These are phyloP conservation scores for Sipha maydis DNA, from an alignment of 2,888 invertebrate species.

Conservation along the genomic window DNA sequence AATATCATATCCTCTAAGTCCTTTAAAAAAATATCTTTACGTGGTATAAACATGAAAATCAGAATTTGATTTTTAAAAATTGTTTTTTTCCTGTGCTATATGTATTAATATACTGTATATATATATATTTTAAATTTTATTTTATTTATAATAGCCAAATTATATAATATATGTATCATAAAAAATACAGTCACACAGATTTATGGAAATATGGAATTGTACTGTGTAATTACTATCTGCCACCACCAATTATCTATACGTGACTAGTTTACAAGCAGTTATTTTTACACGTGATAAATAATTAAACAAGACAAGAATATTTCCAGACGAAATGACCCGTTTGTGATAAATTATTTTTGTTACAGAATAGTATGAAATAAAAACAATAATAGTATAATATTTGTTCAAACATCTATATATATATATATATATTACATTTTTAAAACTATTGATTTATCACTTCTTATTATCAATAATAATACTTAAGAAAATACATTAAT, in stretches of 20 bases:
- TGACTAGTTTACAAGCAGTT: conserved; percentile 37
- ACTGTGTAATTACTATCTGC: conserved; percentile 50
- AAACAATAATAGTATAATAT: neutral
- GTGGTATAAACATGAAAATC: too few relatives aligned
- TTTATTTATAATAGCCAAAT: conserved; percentile 11
- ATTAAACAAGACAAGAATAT: conserved; percentile 2
- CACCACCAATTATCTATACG: conserved; percentile 38
- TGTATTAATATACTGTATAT: neutral
- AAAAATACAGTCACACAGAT: neutral
- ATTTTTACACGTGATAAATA: neutral
- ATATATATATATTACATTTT: neutral
- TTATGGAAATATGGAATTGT: conserved; percentile 30
- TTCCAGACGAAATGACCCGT: too few relatives aligned
- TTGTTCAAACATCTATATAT: neutral
- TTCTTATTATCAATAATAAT: too few relatives aligned
- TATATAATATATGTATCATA: neutral
- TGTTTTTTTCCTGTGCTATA: neutral
- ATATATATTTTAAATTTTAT: neutral
- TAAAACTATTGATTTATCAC: too few relatives aligned
- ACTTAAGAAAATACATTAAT: too few relatives aligned
- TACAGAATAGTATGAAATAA: neutral
- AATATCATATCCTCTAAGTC: too few relatives aligned
- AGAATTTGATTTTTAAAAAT: too few relatives aligned
- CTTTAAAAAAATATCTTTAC: too few relatives aligned
- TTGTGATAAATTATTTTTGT: too few relatives aligned